Evolutionary conservation across 2,797 vertebrate species (phyloP).

Genomic region (Sternarchorhynchus goeldii): DNA sequence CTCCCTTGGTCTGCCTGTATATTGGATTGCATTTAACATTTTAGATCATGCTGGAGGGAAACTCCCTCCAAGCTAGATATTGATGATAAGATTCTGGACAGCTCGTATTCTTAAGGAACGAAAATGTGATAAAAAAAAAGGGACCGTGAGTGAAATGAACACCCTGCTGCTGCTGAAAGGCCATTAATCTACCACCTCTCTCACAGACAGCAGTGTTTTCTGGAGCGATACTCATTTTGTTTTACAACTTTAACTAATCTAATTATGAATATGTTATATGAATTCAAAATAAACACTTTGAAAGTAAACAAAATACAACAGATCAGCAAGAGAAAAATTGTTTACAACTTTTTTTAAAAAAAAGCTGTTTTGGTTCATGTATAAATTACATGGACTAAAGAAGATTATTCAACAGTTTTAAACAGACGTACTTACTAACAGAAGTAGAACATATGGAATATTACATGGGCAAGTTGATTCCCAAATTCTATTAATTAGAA

Average conservation of each 20-base stretch:
- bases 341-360: background rate
- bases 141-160: background rate
- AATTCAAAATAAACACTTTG: background rate
- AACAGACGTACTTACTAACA: background rate
- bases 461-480: slow-evolving; percentile 19
- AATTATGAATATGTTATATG: too few species aligned
- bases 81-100: slow-evolving; percentile 73
- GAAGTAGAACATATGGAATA: slow-evolving; percentile 10
- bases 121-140: slow-evolving; percentile 14
- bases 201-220: background rate
- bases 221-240: background rate
- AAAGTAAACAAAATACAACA: too few species aligned
- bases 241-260: background rate
- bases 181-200: background rate
- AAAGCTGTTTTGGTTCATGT: background rate
- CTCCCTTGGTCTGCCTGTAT: background rate
- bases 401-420: too few species aligned
- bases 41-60: slow-evolving; percentile 25
- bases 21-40: slow-evolving; percentile 2
- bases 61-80: slow-evolving; percentile 66
- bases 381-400: background rate
- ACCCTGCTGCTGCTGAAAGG: background rate
- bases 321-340: background rate
- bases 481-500: slow-evolving; percentile 39
- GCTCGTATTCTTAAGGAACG: slow-evolving; percentile 51